These are phyloP conservation scores for Lutra lutra DNA, from an alignment of 2,797 vertebrate genomes.

Conservation along the genomic window DNA sequence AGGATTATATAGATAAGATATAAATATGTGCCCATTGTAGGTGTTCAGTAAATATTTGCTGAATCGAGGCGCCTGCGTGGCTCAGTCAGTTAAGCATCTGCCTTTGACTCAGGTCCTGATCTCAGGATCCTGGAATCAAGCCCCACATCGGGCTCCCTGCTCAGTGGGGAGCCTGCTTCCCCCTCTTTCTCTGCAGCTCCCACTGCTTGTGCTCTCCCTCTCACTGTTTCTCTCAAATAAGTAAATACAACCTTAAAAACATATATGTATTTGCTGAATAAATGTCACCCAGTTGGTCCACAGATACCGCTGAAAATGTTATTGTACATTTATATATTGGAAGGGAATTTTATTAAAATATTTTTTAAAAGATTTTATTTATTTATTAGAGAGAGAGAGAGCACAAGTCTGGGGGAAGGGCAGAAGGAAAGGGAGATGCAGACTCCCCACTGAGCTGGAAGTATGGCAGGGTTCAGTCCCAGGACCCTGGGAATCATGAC, in stretches of 20 bases:
- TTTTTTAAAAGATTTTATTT: not conserved
- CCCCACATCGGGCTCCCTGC: not conserved
- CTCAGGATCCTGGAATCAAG: not conserved
- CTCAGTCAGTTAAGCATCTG: not conserved
- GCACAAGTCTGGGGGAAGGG: not conserved
- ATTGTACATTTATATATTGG: not conserved
- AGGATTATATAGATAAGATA: not conserved
- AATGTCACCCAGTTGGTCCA: not conserved
- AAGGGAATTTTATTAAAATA: slow-evolving; percentile 31
- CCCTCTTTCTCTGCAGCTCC: too few relatives aligned
- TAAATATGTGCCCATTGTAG: not conserved
- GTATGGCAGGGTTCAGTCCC: not conserved
- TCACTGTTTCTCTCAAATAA: too few relatives aligned
- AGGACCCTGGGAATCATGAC: not conserved
- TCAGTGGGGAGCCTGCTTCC: too few relatives aligned
- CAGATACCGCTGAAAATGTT: not conserved
- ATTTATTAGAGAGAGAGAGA: not conserved
- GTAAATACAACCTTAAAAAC: too few relatives aligned
- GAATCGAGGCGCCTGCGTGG: not conserved
- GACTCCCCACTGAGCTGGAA: not conserved
- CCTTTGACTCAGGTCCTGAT: not conserved
- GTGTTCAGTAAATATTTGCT: not conserved
- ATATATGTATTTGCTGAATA: not conserved
- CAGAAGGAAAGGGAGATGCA: not conserved
- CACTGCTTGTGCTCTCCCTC: too few relatives aligned